Percentiles rank a stretch among this genome's conserved stretches.
phyloP scores from a whole-genome alignment of 2,113 vertebrate genomes.

The Epinephelus cyanopodus region DNA sequence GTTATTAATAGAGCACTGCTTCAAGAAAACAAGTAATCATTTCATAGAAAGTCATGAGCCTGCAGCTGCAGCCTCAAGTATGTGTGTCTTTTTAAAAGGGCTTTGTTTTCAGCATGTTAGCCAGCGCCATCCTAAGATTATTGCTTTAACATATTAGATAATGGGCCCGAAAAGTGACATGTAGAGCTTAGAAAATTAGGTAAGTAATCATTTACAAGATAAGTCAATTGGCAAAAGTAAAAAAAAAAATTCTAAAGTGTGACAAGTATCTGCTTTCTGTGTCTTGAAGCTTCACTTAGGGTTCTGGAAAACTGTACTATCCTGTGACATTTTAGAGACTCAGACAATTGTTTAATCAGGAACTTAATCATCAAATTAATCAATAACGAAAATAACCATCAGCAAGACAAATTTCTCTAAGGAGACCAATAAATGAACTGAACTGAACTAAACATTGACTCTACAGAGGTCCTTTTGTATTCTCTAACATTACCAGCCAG shows the following conservation, averaged over 20 bases:
- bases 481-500: no score
- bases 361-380: neutral
- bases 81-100: neutral
- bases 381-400: neutral
- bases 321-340: neutral
- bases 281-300: no score
- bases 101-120: neutral
- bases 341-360: neutral
- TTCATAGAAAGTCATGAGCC: no score
- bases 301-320: no score
- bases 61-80: no score
- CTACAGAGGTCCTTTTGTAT: no score
- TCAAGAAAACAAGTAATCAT: neutral
- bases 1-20: constrained; percentile 60
- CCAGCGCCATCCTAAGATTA: neutral
- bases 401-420: no score
- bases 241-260: no score
- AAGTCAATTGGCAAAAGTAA: neutral
- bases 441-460: no score
- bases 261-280: no score
- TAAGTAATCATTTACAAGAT: neutral
- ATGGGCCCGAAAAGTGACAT: neutral
- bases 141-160: neutral
- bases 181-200: neutral
- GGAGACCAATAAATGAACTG: no score